A percentile compares a stretch with the other conserved stretches of the same genome.
Evolutionary conservation across 2,113 vertebrate genomes (phyloP).

Genomic region (Mola mola): DNA sequence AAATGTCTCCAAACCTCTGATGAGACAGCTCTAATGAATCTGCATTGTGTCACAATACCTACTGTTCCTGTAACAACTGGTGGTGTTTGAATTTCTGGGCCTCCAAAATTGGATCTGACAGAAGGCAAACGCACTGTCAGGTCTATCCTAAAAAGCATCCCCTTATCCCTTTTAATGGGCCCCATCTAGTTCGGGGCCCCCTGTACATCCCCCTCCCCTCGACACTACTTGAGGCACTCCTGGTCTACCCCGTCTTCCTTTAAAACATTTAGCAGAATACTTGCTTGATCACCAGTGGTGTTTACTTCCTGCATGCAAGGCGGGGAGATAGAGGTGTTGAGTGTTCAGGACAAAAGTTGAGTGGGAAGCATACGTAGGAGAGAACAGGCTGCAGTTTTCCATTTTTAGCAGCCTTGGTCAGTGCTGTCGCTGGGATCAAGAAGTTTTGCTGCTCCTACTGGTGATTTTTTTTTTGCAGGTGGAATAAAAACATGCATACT

Average conservation of each 20-base stretch:
- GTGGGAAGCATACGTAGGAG: slow-evolving; percentile 76
- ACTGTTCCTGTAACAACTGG: slow-evolving; percentile 1
- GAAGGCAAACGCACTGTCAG: slow-evolving; percentile 43
- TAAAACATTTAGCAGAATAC: slow-evolving; percentile 32
- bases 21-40: neutral
- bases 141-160: slow-evolving; percentile 57
- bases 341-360: slow-evolving; percentile 73
- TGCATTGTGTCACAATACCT: neutral
- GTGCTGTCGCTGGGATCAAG: slow-evolving; percentile 52
- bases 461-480: slow-evolving; percentile 61
- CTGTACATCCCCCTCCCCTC: neutral
- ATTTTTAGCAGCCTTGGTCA: slow-evolving; percentile 68
- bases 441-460: slow-evolving; percentile 48
- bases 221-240: slow-evolving; percentile 15
- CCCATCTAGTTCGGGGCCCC: slow-evolving; percentile 38
- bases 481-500: slow-evolving; percentile 41
- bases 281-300: slow-evolving; percentile 29
- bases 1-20: no score
- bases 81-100: slow-evolving; percentile 34
- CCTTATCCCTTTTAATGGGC: slow-evolving; percentile 55
- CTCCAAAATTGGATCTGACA: slow-evolving; percentile 56
- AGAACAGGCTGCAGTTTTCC: slow-evolving; percentile 67
- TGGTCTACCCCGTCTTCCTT: slow-evolving; percentile 14
- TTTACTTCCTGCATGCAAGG: slow-evolving; percentile 70
- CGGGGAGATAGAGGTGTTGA: slow-evolving; percentile 53